Conservation (phyloP, 1,140 invertebrate genomes). For the Lutraria rhynchaena region DNA sequence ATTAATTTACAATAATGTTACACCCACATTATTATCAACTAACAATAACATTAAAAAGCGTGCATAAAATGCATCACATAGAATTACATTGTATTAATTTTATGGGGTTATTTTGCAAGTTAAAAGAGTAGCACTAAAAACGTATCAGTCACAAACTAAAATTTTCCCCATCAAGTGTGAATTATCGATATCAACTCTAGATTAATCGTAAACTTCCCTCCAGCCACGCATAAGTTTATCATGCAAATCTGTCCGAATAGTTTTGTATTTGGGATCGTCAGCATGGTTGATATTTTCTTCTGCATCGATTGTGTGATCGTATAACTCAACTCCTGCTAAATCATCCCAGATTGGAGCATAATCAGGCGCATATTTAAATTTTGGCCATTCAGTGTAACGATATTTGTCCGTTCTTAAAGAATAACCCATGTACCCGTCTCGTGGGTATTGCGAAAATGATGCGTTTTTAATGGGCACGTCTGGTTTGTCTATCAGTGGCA, state of each 20-base stretch:
- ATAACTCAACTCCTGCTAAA: slow-evolving; percentile 85
- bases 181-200: not conserved
- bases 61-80: not conserved
- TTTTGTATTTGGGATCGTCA: slow-evolving; percentile 61
- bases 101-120: not conserved
- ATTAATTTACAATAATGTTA: no score
- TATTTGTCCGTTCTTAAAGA: slow-evolving; percentile 87
- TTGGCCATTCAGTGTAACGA: slow-evolving; percentile 91
- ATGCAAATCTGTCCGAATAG: slow-evolving; percentile 67
- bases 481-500: slow-evolving; percentile 62
- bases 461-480: slow-evolving; percentile 51
- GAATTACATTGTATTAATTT: not conserved
- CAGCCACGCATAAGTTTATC: slow-evolving; percentile 71
- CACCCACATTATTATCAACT: not conserved
- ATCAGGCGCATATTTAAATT: slow-evolving; percentile 70
- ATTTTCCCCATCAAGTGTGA: not conserved
- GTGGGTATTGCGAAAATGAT: slow-evolving; percentile 58
- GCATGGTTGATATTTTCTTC: slow-evolving; percentile 88
- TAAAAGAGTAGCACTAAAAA: not conserved
- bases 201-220: not conserved
- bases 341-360: slow-evolving; percentile 86
- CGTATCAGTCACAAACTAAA: not conserved
- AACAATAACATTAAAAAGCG: not conserved
- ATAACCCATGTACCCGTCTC: slow-evolving; percentile 89
- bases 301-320: slow-evolving; percentile 86